phyloP scores from a whole-genome alignment of 2,113 vertebrate genomes.

The Condylura cristata region DNA sequence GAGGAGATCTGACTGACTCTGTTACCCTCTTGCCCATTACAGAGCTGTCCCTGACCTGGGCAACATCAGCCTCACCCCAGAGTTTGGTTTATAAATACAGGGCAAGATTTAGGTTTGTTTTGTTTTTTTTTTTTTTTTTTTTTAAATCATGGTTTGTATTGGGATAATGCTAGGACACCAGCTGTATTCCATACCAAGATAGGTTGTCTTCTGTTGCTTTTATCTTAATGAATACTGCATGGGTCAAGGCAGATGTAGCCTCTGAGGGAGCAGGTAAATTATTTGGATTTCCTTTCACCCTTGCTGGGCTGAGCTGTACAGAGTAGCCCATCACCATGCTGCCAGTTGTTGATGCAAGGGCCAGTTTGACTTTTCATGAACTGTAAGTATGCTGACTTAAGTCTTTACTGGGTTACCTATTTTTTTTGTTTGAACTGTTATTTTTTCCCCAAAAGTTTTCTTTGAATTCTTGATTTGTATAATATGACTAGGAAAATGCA shows the following conservation, averaged over 20 bases:
- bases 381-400: background rate
- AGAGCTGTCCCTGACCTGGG: background rate
- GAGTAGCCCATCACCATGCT: background rate
- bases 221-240: background rate
- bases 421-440: background rate
- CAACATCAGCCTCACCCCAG: background rate
- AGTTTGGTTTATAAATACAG: background rate
- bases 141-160: background rate
- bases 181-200: background rate
- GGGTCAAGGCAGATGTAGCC: background rate
- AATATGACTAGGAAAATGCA: background rate
- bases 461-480: background rate
- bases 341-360: background rate
- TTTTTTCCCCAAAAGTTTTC: background rate
- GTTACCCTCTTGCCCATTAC: background rate
- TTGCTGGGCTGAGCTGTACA: background rate
- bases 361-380: background rate
- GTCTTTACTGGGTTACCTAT: background rate
- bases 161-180: background rate
- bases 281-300: background rate
- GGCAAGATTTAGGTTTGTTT: background rate
- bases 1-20: background rate
- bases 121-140: too few species aligned
- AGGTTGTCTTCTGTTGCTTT: background rate
- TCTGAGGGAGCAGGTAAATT: background rate